Evolutionary conservation across 2,888 invertebrate genomes (phyloP).

Genomic region (Perdita meconis): DNA sequence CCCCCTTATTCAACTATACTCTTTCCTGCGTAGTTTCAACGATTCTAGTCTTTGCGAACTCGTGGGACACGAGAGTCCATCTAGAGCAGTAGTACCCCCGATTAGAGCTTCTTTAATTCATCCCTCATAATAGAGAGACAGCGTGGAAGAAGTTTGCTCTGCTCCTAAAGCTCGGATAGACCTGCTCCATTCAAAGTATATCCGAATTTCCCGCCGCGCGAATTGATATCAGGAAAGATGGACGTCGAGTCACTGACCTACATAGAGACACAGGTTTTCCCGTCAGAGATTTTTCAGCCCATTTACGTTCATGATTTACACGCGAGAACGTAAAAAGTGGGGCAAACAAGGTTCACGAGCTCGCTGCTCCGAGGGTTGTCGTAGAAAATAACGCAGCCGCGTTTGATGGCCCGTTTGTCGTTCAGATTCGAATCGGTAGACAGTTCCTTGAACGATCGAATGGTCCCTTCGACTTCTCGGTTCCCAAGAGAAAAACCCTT

Average conservation of each 20-base stretch:
- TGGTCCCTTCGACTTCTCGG: slow-evolving; percentile 39
- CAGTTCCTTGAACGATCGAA: slow-evolving; percentile 21
- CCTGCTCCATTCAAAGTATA: no score
- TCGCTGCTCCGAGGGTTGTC: slow-evolving; percentile 28
- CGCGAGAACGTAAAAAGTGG: slow-evolving; percentile 29
- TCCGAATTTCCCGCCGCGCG: not conserved
- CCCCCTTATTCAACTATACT: no score
- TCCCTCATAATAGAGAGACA: no score
- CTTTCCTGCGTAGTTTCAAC: slow-evolving; percentile 17
- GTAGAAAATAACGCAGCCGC: slow-evolving; percentile 43
- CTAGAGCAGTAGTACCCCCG: no score
- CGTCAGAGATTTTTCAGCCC: not conserved
- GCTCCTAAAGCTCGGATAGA: no score
- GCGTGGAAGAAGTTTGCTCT: no score
- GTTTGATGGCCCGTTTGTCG: slow-evolving; percentile 15
- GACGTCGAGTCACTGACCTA: not conserved
- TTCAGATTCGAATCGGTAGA: slow-evolving; percentile 36
- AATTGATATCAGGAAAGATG: not conserved
- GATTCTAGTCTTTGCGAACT: not conserved
- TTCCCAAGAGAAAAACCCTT: slow-evolving; percentile 1
- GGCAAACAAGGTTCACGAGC: slow-evolving; percentile 23
- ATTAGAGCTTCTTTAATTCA: no score
- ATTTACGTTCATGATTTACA: not conserved
- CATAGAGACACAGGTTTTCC: no score
- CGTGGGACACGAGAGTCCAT: no score